A percentile compares a stretch with the other conserved stretches of the same genome.
These are phyloP conservation scores for Fistularia tabacaria DNA, from an alignment of 2,797 vertebrate genomes.

Conservation along the genomic window DNA sequence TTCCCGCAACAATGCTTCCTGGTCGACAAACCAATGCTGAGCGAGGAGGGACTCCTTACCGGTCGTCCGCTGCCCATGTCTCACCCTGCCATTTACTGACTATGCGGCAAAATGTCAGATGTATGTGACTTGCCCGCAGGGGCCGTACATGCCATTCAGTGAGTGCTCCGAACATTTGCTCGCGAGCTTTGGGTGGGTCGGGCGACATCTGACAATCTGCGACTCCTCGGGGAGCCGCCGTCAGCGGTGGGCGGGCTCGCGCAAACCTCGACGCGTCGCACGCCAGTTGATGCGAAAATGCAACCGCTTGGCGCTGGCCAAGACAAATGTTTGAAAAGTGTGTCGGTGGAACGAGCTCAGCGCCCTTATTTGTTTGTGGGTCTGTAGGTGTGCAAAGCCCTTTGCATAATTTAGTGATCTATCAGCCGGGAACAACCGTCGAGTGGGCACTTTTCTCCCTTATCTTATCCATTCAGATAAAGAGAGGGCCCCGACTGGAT, in stretches of 20 bases:
- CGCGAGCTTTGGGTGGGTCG: slow-evolving; percentile 56
- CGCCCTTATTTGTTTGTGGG: slow-evolving; percentile 3
- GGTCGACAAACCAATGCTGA: slow-evolving; percentile 32
- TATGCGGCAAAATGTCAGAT: slow-evolving; percentile 64
- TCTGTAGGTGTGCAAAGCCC: slow-evolving; percentile 31
- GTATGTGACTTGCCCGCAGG: slow-evolving; percentile 60
- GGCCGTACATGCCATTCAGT: slow-evolving; percentile 59
- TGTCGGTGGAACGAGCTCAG: slow-evolving; percentile 11
- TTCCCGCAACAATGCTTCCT: slow-evolving; percentile 24
- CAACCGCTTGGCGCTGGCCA: slow-evolving; percentile 15
- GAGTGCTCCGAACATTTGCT: slow-evolving; percentile 70
- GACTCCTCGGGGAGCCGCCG: slow-evolving; percentile 53
- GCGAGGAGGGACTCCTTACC: slow-evolving; percentile 26
- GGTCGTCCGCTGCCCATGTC: slow-evolving; percentile 24
- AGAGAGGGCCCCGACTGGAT: slow-evolving; percentile 29
- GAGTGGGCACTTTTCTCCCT: slow-evolving; percentile 19
- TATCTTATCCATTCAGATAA: slow-evolving; percentile 54
- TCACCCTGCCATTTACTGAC: slow-evolving; percentile 63
- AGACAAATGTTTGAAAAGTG: slow-evolving; percentile 41
- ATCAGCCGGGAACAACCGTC: slow-evolving; percentile 36
- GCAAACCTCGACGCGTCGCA: slow-evolving; percentile 29
- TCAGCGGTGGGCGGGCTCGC: slow-evolving; percentile 32
- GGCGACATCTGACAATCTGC: slow-evolving; percentile 62
- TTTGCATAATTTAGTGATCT: slow-evolving; percentile 35
- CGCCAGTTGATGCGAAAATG: slow-evolving; percentile 33